Evolutionary conservation across 1,140 invertebrate species (phyloP), one percentile per base, ranked within the genome.

Genomic region (Hypsibius dujardini): DNA sequence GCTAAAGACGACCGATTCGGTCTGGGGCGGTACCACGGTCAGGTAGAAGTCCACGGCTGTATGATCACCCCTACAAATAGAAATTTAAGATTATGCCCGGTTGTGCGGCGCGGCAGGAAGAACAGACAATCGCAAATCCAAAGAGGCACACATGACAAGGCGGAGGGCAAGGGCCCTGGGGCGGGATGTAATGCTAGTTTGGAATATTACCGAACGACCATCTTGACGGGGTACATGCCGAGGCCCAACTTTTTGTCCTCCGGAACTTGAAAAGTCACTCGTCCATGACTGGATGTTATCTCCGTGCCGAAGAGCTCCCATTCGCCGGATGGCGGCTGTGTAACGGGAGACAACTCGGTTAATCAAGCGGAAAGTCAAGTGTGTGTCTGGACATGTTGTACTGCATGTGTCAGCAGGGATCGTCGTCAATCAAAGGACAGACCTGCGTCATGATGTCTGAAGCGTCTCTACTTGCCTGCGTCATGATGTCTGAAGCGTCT

Each of bases 1-100:
- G 80, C 92, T 96, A 81, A 99, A 99, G 7, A 98, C 92, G 42
- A 98, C 87, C 77, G 89, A 91, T 81, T 96, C 94, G 42, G 95
- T 98, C 78, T 89, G 87, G 1, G 90, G 89, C 74, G 95, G 95
- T 74, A 98, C 88, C 72, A 98, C 92, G 73, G 92, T 87, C 79
- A 98, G 82, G 78, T 90, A 92, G 78, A 96, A 91, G 79, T 95
- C 93, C 62, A 92, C 90, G 73, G 86, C 89, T 28, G 92, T 95
- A 78, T 97, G 94, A 82, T 97, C 95, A 72, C 93, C 94, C 75
- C 83, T 84, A 77, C 45, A 77, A 78, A 69, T 46, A 74, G 42
- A 2, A 70, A n/a, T n/a, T n/a, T n/a, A n/a, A n/a, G n/a, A n/a
- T n/a, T n/a, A n/a, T n/a, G n/a, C n/a, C n/a, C n/a, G n/a, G n/a